Evolutionary conservation across 2,113 vertebrate genomes (phyloP).

Genomic region (Elephantulus edwardii): DNA sequence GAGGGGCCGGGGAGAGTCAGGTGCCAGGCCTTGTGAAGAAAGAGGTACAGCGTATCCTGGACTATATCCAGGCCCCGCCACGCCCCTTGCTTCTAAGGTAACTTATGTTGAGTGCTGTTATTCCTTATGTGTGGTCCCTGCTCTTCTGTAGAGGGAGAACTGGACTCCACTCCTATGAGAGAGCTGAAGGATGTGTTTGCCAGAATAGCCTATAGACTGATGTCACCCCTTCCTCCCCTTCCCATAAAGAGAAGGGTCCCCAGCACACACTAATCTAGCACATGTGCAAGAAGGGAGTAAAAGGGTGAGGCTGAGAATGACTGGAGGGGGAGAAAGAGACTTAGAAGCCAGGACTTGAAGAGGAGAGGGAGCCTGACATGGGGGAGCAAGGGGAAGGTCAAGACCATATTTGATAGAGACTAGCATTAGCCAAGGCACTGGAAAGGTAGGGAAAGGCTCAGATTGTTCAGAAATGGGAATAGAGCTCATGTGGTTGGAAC

Average conservation of each 20-base stretch:
- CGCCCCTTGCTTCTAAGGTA: constrained; percentile 81
- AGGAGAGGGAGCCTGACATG: background rate
- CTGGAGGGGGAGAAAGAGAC: background rate
- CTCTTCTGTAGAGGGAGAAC: background rate
- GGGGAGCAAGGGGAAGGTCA: too few relatives aligned
- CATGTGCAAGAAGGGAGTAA: background rate
- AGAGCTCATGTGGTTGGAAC: background rate
- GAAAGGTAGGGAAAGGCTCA: background rate
- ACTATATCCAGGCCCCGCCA: constrained; percentile 77
- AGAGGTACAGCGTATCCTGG: constrained; percentile 69
- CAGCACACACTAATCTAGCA: background rate
- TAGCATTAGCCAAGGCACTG: background rate
- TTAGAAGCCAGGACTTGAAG: background rate
- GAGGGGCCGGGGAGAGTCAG: background rate
- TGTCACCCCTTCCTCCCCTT: background rate
- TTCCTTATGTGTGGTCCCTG: background rate
- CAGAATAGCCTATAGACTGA: background rate
- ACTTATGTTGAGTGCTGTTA: background rate
- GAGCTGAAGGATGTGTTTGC: background rate
- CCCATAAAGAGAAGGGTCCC: background rate
- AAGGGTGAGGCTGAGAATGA: background rate
- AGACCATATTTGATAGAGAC: background rate
- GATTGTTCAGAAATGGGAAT: background rate
- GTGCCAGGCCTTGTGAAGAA: constrained; percentile 41
- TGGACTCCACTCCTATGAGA: background rate